Conservation (phyloP, 2,888 invertebrate species). For the Allolobophora icterica region DNA sequence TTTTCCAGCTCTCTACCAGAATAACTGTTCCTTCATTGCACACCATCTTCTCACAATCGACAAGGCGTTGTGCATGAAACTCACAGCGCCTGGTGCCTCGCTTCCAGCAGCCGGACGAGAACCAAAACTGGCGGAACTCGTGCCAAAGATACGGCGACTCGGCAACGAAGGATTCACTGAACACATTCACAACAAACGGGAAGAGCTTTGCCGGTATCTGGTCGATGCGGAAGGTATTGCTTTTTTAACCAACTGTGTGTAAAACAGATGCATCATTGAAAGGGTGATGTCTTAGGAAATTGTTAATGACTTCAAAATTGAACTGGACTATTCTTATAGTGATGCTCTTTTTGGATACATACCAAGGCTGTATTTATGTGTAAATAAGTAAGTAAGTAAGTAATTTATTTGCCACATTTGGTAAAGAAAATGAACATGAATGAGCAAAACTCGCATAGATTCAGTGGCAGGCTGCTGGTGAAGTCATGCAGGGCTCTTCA, state of each 20-base stretch:
- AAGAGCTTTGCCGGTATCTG: conserved; percentile 43
- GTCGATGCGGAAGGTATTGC: conserved; percentile 42
- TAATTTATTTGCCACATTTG: too few species aligned
- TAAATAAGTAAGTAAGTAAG: too few species aligned
- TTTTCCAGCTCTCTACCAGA: conserved; percentile 47
- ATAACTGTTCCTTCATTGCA: conserved; percentile 50
- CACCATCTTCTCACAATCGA: conserved; percentile 49
- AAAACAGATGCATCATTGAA: background rate
- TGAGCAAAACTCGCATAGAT: too few species aligned
- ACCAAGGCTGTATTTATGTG: background rate
- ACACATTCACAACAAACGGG: conserved; percentile 44
- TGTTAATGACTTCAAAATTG: too few species aligned
- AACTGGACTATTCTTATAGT: too few species aligned
- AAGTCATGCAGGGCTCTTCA: too few species aligned
- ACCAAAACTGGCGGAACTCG: conserved; percentile 44
- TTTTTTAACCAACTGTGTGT: background rate
- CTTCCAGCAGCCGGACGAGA: conserved; percentile 25
- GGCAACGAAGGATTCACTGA: conserved; percentile 47
- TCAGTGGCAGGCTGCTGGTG: too few species aligned
- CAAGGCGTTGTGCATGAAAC: conserved; percentile 43
- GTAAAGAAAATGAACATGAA: too few species aligned
- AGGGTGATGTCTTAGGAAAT: background rate
- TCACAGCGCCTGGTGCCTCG: conserved; percentile 23
- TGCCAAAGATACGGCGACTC: conserved; percentile 41
- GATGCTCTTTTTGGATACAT: background rate